phyloP scores from a whole-genome alignment of 2,797 vertebrate genomes.

The Okamejei kenojei region DNA sequence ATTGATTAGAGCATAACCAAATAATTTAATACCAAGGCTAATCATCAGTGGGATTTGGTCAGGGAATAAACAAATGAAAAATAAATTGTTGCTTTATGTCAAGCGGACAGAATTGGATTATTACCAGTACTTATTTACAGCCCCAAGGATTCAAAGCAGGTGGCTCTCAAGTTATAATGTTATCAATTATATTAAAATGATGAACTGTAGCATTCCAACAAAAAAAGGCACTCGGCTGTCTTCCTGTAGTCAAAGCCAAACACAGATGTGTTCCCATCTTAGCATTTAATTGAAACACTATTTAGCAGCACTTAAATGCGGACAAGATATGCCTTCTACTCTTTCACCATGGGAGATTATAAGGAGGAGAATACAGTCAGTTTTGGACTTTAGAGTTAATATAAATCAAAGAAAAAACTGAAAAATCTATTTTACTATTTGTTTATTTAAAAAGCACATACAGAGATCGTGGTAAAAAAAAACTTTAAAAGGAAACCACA shows the following conservation, averaged over 20 bases:
- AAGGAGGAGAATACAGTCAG: background rate
- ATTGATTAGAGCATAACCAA: background rate
- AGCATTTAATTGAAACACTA: background rate
- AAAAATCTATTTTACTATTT: background rate
- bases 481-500: slow-evolving; percentile 47
- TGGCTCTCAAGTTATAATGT: slow-evolving; percentile 37
- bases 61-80: background rate
- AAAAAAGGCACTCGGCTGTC: background rate
- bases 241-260: background rate
- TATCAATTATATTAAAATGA: slow-evolving; percentile 28
- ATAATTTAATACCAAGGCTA: background rate
- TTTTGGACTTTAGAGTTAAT: slow-evolving; percentile 40
- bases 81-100: background rate
- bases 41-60: background rate
- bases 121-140: background rate
- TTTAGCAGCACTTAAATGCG: background rate
- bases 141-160: slow-evolving; percentile 45
- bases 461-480: slow-evolving; percentile 39
- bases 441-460: slow-evolving; percentile 42
- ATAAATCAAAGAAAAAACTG: background rate
- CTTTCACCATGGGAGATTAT: background rate
- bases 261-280: background rate
- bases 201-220: background rate
- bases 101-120: background rate
- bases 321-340: background rate